Conservation (phyloP, 1,140 invertebrate species). For the Sitodiplosis mosellana region DNA sequence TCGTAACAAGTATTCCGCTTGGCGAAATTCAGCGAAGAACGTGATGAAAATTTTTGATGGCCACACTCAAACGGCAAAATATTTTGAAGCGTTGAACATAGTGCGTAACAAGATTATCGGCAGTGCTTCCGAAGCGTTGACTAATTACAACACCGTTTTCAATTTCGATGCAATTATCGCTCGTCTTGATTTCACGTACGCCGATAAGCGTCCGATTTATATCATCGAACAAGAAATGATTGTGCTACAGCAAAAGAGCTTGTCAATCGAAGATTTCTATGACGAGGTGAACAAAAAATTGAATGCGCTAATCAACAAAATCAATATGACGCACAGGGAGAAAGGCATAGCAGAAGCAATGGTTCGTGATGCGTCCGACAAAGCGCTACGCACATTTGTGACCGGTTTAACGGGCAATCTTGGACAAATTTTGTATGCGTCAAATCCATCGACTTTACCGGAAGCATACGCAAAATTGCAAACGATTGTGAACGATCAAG, state of each 20-base stretch:
- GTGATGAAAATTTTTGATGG: constrained; percentile 1
- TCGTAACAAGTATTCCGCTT: constrained; percentile 7
- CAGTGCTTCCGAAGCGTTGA: constrained; percentile 7
- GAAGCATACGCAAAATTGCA: no score
- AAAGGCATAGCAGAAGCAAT: background rate
- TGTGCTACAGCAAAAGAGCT: constrained; percentile 4
- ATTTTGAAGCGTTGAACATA: constrained; percentile 8
- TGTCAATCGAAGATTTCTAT: background rate
- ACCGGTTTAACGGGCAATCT: background rate
- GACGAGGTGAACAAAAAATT: constrained; percentile 1
- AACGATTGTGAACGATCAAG: no score
- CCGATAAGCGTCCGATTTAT: constrained; percentile 8
- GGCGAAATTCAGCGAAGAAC: constrained; percentile 6
- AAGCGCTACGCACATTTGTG: background rate
- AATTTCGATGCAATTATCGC: constrained; percentile 10
- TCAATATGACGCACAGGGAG: background rate
- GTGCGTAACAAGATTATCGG: constrained; percentile 12
- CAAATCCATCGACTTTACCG: no score
- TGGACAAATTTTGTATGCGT: no score
- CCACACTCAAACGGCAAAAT: constrained; percentile 4
- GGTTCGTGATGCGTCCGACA: background rate
- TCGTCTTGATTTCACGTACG: constrained; percentile 7
- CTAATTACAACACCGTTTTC: constrained; percentile 6
- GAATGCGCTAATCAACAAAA: constrained; percentile 1
- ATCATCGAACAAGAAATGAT: constrained; percentile 8